A percentile compares a stretch with the other conserved stretches of the same genome.
These are phyloP conservation scores for Sisyra terminalis DNA, from an alignment of 2,888 invertebrate genomes.

Conservation along the genomic window DNA sequence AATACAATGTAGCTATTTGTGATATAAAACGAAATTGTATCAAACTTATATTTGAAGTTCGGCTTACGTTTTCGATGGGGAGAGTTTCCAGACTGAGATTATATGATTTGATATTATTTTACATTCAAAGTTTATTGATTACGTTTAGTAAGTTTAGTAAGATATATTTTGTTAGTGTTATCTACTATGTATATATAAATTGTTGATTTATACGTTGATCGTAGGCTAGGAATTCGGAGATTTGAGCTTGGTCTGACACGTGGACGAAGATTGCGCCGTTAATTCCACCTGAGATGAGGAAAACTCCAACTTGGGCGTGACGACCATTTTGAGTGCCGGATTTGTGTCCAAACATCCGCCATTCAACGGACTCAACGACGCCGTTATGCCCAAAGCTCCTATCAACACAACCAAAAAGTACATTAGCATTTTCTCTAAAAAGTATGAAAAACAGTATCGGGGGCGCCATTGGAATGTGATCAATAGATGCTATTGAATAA, in stretches of 20 bases:
- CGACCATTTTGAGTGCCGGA: constrained; percentile 35
- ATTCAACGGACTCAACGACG: constrained; percentile 43
- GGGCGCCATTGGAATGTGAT: constrained; percentile 8
- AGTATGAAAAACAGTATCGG: constrained; percentile 1
- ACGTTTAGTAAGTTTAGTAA: no score
- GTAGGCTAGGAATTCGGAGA: constrained; percentile 6
- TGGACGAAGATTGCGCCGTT: constrained; percentile 9
- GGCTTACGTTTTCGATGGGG: no score
- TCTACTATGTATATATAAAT: no score
- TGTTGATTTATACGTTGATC: no score
- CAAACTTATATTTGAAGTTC: no score
- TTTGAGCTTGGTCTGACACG: constrained; percentile 7
- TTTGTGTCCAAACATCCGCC: constrained; percentile 44
- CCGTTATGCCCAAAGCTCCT: constrained; percentile 38
- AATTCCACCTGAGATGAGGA: constrained; percentile 11
- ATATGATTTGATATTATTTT: no score
- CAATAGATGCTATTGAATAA: not conserved
- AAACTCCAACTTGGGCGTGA: constrained; percentile 34
- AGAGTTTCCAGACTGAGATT: no score
- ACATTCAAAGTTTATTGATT: no score
- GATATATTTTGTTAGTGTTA: no score
- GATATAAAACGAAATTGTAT: no score
- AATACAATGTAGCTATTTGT: no score
- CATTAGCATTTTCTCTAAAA: constrained; percentile 4
- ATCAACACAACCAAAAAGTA: constrained; percentile 25